Conservation (phyloP, 2,888 invertebrate genomes). For the Torymus auratus region DNA sequence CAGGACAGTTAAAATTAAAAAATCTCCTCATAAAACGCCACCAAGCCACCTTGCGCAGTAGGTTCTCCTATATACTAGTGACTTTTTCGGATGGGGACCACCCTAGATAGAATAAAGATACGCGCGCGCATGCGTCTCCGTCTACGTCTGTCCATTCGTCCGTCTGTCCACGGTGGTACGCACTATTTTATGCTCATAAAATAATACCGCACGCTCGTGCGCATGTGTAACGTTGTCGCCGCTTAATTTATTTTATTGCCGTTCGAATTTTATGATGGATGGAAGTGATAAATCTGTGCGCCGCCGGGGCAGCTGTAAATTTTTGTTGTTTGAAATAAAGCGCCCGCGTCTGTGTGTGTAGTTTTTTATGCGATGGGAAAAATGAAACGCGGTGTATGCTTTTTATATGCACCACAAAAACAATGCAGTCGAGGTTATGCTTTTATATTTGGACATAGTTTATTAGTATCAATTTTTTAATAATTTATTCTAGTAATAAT, state of each 20-base stretch:
- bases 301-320: constrained; percentile 50
- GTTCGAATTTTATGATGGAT: constrained; percentile 58
- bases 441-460: too few species aligned
- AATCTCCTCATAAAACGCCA: constrained; percentile 68
- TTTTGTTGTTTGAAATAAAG: constrained; percentile 46
- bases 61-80: too few species aligned
- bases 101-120: constrained; percentile 45
- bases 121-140: neutral
- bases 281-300: constrained; percentile 56
- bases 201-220: constrained; percentile 39
- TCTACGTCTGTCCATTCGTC: neutral
- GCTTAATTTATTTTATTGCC: constrained; percentile 58
- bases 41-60: constrained; percentile 24
- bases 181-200: constrained; percentile 50
- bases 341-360: neutral
- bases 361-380: constrained; percentile 11
- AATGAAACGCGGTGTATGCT: constrained; percentile 16
- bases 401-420: too few species aligned
- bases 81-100: constrained; percentile 12
- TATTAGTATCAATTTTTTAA: too few species aligned
- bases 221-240: constrained; percentile 49
- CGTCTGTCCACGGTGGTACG: neutral
- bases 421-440: too few species aligned
- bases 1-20: constrained; percentile 73
- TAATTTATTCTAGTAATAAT: too few species aligned